A percentile compares a stretch with the other conserved stretches of the same genome.
Conservation (phyloP, 2,113 vertebrate genomes). For the Condylura cristata region DNA sequence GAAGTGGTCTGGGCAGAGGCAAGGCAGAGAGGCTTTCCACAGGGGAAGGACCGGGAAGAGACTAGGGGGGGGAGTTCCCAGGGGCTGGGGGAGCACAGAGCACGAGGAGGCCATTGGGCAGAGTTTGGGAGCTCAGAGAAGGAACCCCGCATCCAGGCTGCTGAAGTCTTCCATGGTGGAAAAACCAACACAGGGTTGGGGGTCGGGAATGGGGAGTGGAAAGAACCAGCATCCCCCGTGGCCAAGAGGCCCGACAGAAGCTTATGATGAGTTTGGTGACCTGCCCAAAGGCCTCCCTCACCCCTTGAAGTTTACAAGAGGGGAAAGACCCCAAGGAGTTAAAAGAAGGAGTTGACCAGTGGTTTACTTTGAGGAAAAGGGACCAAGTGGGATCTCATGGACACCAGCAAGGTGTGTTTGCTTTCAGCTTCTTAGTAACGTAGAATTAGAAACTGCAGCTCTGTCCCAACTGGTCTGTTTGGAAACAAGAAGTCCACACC, state of each 20-base stretch:
- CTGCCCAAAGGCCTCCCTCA: not conserved
- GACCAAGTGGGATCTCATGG: not conserved
- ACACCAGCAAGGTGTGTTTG: not conserved
- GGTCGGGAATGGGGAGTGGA: not conserved
- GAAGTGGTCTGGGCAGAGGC: not conserved
- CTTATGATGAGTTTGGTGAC: not conserved
- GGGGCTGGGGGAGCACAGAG: not conserved
- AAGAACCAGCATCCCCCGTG: not conserved
- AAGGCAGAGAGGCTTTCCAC: not conserved
- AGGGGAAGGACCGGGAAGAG: not conserved
- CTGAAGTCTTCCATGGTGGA: not conserved
- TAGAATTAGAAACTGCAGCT: constrained; percentile 26
- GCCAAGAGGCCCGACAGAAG: not conserved
- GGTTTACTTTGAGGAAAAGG: not conserved
- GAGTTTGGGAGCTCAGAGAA: not conserved
- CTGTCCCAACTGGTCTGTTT: not conserved
- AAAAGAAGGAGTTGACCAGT: not conserved
- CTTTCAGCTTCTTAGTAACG: constrained; percentile 19
- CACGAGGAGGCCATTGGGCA: not conserved
- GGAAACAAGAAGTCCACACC: not conserved
- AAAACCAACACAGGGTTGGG: not conserved
- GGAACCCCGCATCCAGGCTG: not conserved
- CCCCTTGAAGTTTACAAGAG: not conserved
- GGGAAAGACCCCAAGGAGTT: not conserved
- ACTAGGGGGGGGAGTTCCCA: not conserved